Conservation (phyloP, 2,113 vertebrate species). For the Pyrgilauda ruficollis region DNA sequence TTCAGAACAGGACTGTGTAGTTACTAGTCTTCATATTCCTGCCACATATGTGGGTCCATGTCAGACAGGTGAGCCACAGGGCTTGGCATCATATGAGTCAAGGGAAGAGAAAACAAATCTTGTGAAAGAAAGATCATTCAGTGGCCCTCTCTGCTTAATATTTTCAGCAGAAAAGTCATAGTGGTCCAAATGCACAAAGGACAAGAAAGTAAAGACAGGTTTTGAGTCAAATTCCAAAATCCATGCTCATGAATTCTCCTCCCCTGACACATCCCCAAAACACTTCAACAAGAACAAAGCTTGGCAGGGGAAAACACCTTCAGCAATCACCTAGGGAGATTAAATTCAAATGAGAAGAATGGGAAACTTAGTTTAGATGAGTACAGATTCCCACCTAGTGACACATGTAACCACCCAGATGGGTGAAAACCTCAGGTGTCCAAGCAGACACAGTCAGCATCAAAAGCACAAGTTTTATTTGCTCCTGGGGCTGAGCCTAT, state of each 20-base stretch:
- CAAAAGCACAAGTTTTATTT: neutral
- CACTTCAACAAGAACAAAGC: neutral
- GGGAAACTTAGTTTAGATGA: neutral
- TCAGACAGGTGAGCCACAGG: neutral
- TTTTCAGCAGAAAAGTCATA: neutral
- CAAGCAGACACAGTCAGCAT: neutral
- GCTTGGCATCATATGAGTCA: neutral
- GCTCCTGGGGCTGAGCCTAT: neutral
- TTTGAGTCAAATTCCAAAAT: neutral
- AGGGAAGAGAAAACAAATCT: neutral
- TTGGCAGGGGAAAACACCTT: neutral
- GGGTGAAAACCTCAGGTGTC: neutral
- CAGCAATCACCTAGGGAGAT: neutral
- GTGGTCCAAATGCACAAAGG: neutral
- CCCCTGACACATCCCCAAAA: fast-evolving
- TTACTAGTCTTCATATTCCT: neutral
- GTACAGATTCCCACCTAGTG: neutral
- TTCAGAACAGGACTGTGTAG: neutral
- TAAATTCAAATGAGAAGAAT: neutral
- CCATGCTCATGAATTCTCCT: neutral
- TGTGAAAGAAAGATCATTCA: neutral
- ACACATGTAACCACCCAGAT: neutral
- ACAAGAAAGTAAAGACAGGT: neutral
- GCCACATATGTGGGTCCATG: neutral
- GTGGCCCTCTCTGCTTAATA: neutral